These are phyloP conservation scores for Yponomeuta plumbellus DNA, from an alignment of 2,888 invertebrate species.

Conservation along the genomic window DNA sequence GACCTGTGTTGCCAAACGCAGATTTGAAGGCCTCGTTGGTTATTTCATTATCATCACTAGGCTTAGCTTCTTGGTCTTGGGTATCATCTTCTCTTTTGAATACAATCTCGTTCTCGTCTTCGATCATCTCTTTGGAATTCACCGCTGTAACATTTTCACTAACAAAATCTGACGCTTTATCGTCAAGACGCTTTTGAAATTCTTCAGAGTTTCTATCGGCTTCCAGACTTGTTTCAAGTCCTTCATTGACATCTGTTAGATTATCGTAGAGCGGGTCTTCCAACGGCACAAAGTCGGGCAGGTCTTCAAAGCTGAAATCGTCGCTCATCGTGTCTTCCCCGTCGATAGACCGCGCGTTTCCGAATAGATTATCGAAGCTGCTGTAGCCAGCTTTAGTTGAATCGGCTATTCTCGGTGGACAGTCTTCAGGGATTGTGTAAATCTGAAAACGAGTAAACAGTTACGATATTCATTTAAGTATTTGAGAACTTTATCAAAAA, in stretches of 20 bases:
- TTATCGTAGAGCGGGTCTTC: constrained; percentile 63
- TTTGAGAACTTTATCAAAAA: too few relatives aligned
- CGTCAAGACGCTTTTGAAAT: constrained; percentile 4
- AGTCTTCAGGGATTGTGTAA: constrained; percentile 66
- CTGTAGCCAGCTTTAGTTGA: constrained; percentile 41
- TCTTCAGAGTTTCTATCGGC: constrained; percentile 22
- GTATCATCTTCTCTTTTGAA: constrained; percentile 3
- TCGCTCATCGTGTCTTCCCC: constrained; percentile 54
- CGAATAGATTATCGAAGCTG: constrained; percentile 51
- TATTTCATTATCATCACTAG: background rate
- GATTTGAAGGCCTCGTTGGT: background rate
- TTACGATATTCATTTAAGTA: too few relatives aligned
- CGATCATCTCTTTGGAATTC: constrained; percentile 18
- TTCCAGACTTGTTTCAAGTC: constrained; percentile 16
- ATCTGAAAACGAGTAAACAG: constrained; percentile 38
- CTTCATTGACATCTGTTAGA: constrained; percentile 28
- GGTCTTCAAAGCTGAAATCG: constrained; percentile 58
- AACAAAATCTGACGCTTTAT: constrained; percentile 6
- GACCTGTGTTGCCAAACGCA: constrained; percentile 13
- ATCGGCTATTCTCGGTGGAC: constrained; percentile 48
- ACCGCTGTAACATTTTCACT: background rate
- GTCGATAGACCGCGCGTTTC: constrained; percentile 46
- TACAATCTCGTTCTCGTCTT: constrained; percentile 12
- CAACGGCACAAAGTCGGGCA: constrained; percentile 60
- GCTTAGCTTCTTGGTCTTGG: background rate